These are phyloP conservation scores for Ctenodactylus gundi DNA, from an alignment of 2,113 vertebrate species.

Conservation along the genomic window DNA sequence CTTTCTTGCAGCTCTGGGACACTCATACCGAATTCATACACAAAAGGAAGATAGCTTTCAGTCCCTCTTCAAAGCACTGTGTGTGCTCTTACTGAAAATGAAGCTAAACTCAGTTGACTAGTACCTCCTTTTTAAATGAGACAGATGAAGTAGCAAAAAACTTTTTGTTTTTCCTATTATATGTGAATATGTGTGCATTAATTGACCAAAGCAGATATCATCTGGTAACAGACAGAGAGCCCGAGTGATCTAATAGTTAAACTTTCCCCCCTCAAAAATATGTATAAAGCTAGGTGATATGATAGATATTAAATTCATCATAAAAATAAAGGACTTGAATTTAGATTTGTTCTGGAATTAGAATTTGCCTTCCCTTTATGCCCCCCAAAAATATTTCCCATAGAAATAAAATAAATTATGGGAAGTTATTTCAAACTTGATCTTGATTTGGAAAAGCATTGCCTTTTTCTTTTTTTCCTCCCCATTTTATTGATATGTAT, in stretches of 20 bases:
- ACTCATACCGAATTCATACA: neutral
- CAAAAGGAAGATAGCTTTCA: neutral
- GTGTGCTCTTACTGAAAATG: neutral
- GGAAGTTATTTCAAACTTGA: constrained; percentile 24
- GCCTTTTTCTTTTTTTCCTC: too few relatives aligned
- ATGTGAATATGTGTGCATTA: neutral
- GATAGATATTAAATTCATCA: neutral
- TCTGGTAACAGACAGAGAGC: neutral
- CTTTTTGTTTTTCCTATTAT: neutral
- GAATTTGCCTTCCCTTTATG: neutral
- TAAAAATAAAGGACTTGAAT: neutral
- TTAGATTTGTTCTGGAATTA: constrained; percentile 39
- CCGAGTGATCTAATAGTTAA: neutral
- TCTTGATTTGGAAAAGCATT: neutral
- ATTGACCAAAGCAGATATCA: constrained; percentile 4
- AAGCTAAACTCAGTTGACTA: neutral
- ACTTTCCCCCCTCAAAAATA: neutral
- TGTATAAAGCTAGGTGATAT: neutral
- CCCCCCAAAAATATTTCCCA: neutral
- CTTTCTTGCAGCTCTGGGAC: neutral
- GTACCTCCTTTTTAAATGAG: constrained; percentile 1
- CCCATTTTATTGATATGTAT: too few relatives aligned
- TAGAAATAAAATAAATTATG: neutral
- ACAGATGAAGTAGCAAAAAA: neutral
- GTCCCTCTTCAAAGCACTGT: neutral